phyloP scores from a whole-genome alignment of 2,888 invertebrate species.

The Pheosia gnoma region DNA sequence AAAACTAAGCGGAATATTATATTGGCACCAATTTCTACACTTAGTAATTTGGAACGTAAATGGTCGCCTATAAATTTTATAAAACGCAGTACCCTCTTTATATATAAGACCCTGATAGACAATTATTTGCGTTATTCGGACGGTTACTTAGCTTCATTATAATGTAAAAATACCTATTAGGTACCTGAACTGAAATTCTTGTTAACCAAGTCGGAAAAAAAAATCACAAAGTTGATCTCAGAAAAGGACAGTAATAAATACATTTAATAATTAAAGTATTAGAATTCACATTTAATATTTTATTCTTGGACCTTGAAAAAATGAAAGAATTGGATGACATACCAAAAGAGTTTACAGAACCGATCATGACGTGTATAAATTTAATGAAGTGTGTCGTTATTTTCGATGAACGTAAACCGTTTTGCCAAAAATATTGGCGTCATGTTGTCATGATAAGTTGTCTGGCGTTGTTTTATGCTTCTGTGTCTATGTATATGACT shows the following conservation, averaged over 20 bases:
- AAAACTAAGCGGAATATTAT: background rate
- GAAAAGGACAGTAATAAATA: too few species aligned
- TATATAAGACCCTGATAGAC: background rate
- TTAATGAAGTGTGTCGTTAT: conserved; percentile 37
- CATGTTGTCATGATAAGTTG: conserved; percentile 25
- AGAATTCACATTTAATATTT: background rate
- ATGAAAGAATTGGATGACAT: conserved; percentile 29
- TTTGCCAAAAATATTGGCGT: conserved; percentile 21
- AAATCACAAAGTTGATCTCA: too few species aligned
- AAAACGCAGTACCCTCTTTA: background rate
- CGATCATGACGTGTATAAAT: conserved; percentile 29
- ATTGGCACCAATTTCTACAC: background rate
- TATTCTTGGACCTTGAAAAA: conserved; percentile 1
- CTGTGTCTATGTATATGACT: conserved; percentile 28
- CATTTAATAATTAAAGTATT: background rate
- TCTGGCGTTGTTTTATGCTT: conserved; percentile 18
- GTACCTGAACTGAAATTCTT: too few species aligned
- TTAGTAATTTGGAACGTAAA: background rate
- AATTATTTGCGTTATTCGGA: too few species aligned
- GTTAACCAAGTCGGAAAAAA: too few species aligned
- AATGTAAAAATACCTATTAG: too few species aligned
- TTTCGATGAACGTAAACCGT: conserved; percentile 17
- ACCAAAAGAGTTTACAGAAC: conserved; percentile 34
- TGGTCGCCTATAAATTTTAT: background rate
- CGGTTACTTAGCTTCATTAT: too few species aligned